phyloP scores from a whole-genome alignment of 2,888 invertebrate genomes.

The Petrolisthes manimaculis region DNA sequence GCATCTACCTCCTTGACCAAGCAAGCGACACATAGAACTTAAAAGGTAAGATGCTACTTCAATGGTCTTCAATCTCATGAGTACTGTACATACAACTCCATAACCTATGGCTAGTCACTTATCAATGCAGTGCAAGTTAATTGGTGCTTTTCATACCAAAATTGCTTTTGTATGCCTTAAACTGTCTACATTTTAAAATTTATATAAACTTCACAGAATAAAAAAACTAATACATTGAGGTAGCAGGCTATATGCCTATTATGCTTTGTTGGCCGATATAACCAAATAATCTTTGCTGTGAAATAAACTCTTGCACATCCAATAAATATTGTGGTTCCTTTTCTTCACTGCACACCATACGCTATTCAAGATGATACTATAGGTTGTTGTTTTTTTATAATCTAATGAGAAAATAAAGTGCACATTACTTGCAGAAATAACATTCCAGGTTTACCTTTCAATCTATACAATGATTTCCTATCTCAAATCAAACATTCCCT shows the following conservation, averaged over 20 bases:
- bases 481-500: slow-evolving; percentile 31
- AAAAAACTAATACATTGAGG: slow-evolving; percentile 27
- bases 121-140: background rate
- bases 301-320: too few relatives aligned
- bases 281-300: background rate
- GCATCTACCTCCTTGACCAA: background rate
- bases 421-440: background rate
- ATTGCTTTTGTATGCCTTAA: background rate
- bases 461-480: slow-evolving; percentile 24
- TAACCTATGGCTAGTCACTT: background rate
- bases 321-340: slow-evolving; percentile 3
- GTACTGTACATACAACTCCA: background rate
- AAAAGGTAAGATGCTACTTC: background rate
- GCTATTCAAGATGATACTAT: background rate
- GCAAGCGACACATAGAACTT: background rate
- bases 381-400: background rate
- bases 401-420: slow-evolving; percentile 17
- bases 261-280: background rate
- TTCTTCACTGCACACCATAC: background rate
- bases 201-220: background rate
- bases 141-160: background rate
- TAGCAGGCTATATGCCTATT: slow-evolving; percentile 19
- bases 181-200: background rate
- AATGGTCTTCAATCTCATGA: background rate
- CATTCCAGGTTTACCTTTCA: slow-evolving; percentile 21